Evolutionary conservation across 2,888 invertebrate genomes (phyloP), one percentile per base, ranked within the genome.

Genomic region (Margaritifera margaritifera): DNA sequence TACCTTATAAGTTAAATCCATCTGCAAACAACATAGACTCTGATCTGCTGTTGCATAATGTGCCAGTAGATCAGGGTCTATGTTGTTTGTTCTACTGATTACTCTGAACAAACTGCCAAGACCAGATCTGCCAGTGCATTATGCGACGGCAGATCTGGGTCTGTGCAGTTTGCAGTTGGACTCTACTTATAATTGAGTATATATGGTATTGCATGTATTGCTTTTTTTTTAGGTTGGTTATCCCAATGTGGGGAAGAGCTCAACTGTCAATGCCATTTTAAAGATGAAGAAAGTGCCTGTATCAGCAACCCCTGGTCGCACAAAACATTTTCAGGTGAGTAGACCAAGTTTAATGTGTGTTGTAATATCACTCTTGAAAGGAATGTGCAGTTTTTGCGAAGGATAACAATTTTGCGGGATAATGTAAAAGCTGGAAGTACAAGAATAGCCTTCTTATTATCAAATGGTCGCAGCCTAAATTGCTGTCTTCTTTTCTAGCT

Each of bases 211-310:
- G n/a, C n/a, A 55, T 24, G 8, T 55, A 24, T 19, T 55, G 55
- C 22, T 6, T 53, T 61, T 11, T 62, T 63, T 67, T 24, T 66
- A 89, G 91, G 98, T 99, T 69, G 99, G 99, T 2, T 99, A 99
- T 91, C 99, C 99, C 0, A 99, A 99, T 92, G 99, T 99, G 1
- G 99, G 99, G n/a, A 99, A 99, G 90, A 99, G 98, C 90, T 99
- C 99, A 72, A 97, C 99, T 15, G 98, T 99, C 71, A 99, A 99
- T 91, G 93, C 97, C 24, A 90, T 99, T 61, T 92, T 99, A 90
- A 93, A 93, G 78, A 92, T 92, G 52, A 99, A 93, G 88, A 92
- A 92, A 84, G 92, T 92, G 0, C 96, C 98, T 1, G 99, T 99
- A 0, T 99, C 99, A 2, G 95, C 98, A 0, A 99, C 99, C 73